phyloP scores from a whole-genome alignment of 1,140 invertebrate genomes.

The Sinonovacula constricta region DNA sequence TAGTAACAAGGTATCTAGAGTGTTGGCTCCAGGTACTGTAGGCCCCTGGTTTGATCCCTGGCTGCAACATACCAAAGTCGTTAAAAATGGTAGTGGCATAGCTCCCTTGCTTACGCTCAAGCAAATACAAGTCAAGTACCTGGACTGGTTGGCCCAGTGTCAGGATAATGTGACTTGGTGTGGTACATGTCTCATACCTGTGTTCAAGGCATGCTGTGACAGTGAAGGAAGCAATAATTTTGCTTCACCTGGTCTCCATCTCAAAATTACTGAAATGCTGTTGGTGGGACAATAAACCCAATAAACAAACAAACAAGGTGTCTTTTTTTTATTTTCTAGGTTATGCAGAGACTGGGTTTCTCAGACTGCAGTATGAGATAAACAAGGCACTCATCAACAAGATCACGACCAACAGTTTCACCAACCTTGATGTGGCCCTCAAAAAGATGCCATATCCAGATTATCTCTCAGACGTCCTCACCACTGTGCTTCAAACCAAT shows the following conservation, averaged over 20 bases:
- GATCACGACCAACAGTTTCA: not conserved
- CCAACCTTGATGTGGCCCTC: slow-evolving; percentile 54
- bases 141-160: no score
- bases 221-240: no score
- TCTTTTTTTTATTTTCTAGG: slow-evolving; percentile 77
- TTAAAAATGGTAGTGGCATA: no score
- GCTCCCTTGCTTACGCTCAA: no score
- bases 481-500: slow-evolving; percentile 70
- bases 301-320: not conserved
- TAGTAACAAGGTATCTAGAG: no score
- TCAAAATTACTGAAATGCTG: not conserved
- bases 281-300: not conserved
- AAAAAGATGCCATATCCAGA: slow-evolving; percentile 79
- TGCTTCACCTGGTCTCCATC: not conserved
- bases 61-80: no score
- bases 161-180: no score
- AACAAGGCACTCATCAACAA: slow-evolving; percentile 81
- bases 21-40: no score
- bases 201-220: no score
- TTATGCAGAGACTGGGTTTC: slow-evolving; percentile 85
- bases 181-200: no score
- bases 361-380: slow-evolving; percentile 84
- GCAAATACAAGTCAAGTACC: no score
- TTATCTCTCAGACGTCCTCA: slow-evolving; percentile 66
- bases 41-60: no score